Base-by-base conservation (phyloP, 2,888 invertebrate genomes). In the Folsomia candida region DNA sequence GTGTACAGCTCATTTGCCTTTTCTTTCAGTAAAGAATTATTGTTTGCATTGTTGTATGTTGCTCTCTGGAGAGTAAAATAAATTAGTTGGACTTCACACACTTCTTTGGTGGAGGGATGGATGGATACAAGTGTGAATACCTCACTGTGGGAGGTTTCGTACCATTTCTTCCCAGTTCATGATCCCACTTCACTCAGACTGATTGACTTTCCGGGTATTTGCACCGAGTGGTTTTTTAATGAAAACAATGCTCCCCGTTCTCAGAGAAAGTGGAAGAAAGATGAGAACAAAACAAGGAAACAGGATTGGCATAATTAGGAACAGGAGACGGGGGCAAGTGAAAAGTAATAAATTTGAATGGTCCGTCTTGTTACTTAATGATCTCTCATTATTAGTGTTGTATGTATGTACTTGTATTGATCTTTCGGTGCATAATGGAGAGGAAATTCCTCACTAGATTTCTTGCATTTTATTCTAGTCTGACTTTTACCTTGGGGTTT, bases 171-270 rank as follows among this genome's bases (percentile, higher is more conserved):
- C 37, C 14, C 37, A 9, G 37, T 37, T 37, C 37, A 37, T 37
- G n/a, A n/a, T n/a, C n/a, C n/a, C n/a, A n/a, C n/a, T 59, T n/a
- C 25, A 59, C 59, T 26, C 59, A 26, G 25, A n/a, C 59, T 59
- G 59, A 59, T 59, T 59, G 59, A 59, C 59, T 59, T 54, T 26
- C 22, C 59, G 59, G 59, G 22, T 59, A 59, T 59, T 59, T 59
- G 59, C 59, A 59, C 59, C 59, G 59, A 26, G 59, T 59, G 59
- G 20, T 59, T 59, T 57, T 59, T 59, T 59, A 59, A 59, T 59
- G 59, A 59, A 59, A 59, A 59, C 59, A 59, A 59, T 59, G 22
- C 59, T 20, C 20, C 25, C 22, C 37, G 4, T 37, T 37, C 37
- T 37, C 37, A 37, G 6, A 37, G 37, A 37, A 14, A 37, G 37